Conservation (phyloP, 1,140 invertebrate genomes). For the Papilio machaon region DNA sequence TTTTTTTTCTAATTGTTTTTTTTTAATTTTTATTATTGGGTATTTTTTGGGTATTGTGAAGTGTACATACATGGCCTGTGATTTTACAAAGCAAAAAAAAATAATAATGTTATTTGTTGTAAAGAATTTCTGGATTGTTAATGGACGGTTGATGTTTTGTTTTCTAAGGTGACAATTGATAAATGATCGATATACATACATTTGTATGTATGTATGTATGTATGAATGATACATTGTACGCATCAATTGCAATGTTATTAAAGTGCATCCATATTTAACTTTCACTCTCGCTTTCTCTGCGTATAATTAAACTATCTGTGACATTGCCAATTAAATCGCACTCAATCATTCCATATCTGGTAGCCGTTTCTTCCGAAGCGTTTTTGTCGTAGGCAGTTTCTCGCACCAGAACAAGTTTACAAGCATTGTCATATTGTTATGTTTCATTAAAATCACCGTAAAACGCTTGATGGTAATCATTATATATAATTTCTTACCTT, state of each 20-base stretch:
- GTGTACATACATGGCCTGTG: no score
- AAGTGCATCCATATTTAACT: background rate
- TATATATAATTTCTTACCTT: background rate
- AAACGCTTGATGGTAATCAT: background rate
- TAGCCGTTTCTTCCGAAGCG: background rate
- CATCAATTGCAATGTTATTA: background rate
- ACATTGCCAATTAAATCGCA: constrained; percentile 13
- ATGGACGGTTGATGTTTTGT: no score
- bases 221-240: background rate
- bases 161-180: no score
- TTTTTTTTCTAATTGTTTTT: no score
- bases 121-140: no score
- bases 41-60: no score
- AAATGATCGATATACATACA: no score
- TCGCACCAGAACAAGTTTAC: constrained; percentile 6
- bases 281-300: background rate
- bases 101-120: no score
- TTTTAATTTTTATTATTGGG: no score
- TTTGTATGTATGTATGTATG: background rate
- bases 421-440: constrained; percentile 19
- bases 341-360: constrained; percentile 25
- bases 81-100: no score
- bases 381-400: constrained; percentile 30
- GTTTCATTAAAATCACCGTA: constrained; percentile 6
- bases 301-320: constrained; percentile 30